Base-by-base conservation (phyloP, 2,888 invertebrate species). In the Alviniconcha strummeri region DNA sequence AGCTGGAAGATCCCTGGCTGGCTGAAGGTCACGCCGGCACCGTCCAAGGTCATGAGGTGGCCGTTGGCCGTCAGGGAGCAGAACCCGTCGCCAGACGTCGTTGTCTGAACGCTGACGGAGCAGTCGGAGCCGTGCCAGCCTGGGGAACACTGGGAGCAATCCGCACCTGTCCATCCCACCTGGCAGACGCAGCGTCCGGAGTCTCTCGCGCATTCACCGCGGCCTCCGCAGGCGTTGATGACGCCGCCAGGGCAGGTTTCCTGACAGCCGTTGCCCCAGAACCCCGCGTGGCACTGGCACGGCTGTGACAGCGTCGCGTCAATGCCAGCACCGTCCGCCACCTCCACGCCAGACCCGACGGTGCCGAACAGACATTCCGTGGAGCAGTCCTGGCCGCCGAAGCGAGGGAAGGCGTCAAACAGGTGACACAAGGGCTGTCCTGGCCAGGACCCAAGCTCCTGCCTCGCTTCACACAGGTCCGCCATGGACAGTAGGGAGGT, bases 71-170 rank as follows among this genome's bases (percentile, higher is more conserved):
- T 86, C 8, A 89, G 55, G 13, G 86, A 86, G 80, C 86, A 85
- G 64, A 84, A 83, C 56, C 56, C 83, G 13, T 82, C 74, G 17
- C 76, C 64, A 13, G 75, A 17, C 4, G 77, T 57, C 11, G 83
- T 11, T 17, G 75, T 56, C 11, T 76, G 87, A 1, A 87, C 78
- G 64, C 78, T 79, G 1, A 89, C 81, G 8, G 86, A 82, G 80
- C 91, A 91, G 57, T 89, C 89, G 2, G 74, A 72, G 5, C 91
- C 91, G 71, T 84, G 80, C 85, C 87, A 90, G 9, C 88, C 88
- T 15, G 79, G 4, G 0, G 85, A 82, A 86, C 90, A 90, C 0
- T 55, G 15, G 36, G 85, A 84, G 80, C 91, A 91, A 36, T 84
- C 77, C 8, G 57, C 52, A n/a, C 89, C 89, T 0, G 79, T 80